Evolutionary conservation across 2,113 vertebrate species (phyloP).

Genomic region (Cryptotis parvus): DNA sequence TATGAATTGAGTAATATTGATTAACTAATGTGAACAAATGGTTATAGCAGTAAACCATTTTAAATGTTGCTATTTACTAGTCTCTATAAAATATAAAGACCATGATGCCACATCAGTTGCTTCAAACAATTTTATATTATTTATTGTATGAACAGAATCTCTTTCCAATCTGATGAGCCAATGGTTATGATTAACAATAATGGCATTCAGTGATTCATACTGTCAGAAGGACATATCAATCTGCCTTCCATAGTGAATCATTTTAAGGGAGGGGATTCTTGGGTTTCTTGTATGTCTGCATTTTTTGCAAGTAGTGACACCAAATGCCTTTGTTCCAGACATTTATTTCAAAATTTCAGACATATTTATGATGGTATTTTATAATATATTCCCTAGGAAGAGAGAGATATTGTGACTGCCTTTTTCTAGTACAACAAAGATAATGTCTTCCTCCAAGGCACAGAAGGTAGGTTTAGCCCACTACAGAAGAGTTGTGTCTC

Average conservation of each 20-base stretch:
- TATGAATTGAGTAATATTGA: no score
- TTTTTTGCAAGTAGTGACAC: background rate
- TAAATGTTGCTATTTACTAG: background rate
- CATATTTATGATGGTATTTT: background rate
- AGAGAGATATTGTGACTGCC: background rate
- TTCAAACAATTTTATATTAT: background rate
- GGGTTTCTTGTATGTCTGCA: background rate
- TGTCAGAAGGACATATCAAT: background rate
- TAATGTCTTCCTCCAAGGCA: background rate
- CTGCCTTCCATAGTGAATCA: fast-evolving
- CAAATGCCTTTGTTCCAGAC: background rate
- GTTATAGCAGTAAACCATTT: no score
- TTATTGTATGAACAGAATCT: background rate
- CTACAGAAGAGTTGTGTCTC: background rate
- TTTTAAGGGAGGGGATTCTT: background rate
- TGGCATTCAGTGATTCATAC: background rate
- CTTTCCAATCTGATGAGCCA: background rate
- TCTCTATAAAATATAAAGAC: background rate
- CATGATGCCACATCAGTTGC: background rate
- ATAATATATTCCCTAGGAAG: background rate
- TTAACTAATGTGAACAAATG: no score
- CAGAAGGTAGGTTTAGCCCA: background rate
- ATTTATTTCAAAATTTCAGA: background rate
- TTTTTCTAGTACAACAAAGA: background rate
- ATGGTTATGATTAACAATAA: background rate